phyloP scores from a whole-genome alignment of 1,140 invertebrate species.

The Drosophila willistoni region DNA sequence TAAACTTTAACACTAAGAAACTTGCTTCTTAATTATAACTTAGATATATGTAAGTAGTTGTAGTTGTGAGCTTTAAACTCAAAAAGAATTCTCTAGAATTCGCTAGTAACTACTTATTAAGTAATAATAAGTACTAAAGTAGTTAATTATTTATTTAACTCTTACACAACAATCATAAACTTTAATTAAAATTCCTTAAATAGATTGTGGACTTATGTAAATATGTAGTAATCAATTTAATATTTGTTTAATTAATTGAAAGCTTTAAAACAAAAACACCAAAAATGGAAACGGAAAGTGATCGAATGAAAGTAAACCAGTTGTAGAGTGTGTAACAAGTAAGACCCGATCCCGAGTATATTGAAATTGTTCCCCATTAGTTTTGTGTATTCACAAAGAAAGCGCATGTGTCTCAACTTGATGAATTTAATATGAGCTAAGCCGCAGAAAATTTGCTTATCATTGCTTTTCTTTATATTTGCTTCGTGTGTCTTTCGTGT shows the following conservation, averaged over 20 bases:
- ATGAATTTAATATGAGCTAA: constrained; percentile 43
- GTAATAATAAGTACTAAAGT: no score
- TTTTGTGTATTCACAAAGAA: constrained; percentile 44
- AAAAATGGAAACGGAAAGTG: not conserved
- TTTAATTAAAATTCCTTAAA: not conserved
- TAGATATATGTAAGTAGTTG: no score
- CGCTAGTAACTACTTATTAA: no score
- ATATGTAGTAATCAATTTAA: not conserved
- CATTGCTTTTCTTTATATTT: constrained; percentile 64
- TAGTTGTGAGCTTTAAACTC: no score
- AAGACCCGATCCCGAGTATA: not conserved
- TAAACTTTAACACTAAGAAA: no score
- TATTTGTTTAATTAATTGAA: constrained; percentile 5
- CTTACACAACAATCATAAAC: no score
- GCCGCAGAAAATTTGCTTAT: constrained; percentile 70
- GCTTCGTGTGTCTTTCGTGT: constrained; percentile 10
- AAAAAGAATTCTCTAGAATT: no score
- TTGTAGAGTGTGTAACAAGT: not conserved
- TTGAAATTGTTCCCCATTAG: not conserved
- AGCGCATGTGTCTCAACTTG: constrained; percentile 49
- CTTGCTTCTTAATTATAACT: no score
- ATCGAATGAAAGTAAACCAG: not conserved
- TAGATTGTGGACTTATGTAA: not conserved
- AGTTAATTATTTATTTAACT: no score
- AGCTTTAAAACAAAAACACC: not conserved